Percentiles rank a stretch among this genome's conserved stretches.
Evolutionary conservation across 2,797 vertebrate species (phyloP).

Genomic region (Malurus splendens): DNA sequence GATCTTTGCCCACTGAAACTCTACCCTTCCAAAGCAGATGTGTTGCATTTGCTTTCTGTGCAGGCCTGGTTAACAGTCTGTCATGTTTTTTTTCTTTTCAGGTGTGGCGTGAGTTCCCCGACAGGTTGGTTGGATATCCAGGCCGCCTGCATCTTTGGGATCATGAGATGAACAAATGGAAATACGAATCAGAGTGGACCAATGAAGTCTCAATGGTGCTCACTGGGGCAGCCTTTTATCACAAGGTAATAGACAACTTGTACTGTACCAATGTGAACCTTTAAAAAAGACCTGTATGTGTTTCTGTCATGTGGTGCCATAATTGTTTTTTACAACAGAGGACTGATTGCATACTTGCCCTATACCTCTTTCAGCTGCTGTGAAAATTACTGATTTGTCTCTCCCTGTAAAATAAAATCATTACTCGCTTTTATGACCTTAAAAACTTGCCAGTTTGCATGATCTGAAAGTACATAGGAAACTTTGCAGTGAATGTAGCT

Average conservation of each 20-base stretch:
- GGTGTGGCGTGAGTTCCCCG: constrained; percentile 98
- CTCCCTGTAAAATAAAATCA: neutral
- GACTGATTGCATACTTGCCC: neutral
- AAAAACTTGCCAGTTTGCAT: neutral
- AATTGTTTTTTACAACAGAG: neutral
- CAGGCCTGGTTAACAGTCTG: neutral
- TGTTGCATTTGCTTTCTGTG: neutral
- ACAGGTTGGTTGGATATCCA: constrained; percentile 94
- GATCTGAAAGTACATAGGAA: neutral
- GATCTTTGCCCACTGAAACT: neutral
- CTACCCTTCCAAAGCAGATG: neutral
- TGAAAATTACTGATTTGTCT: neutral
- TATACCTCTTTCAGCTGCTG: neutral
- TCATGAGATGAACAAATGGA: constrained; percentile 98
- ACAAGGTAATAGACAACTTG: constrained; percentile 77
- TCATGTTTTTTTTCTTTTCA: constrained; percentile 18
- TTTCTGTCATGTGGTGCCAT: neutral
- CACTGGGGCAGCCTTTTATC: constrained; percentile 96
- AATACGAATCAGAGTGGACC: constrained; percentile 98
- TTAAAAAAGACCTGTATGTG: neutral
- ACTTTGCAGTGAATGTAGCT: neutral
- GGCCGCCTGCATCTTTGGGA: constrained; percentile 97
- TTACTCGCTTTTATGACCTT: neutral
- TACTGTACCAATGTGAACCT: neutral
- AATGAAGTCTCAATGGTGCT: constrained; percentile 99